A percentile compares a stretch with the other conserved stretches of the same genome.
phyloP scores from a whole-genome alignment of 2,797 vertebrate genomes.

The Phataginus tricuspis region DNA sequence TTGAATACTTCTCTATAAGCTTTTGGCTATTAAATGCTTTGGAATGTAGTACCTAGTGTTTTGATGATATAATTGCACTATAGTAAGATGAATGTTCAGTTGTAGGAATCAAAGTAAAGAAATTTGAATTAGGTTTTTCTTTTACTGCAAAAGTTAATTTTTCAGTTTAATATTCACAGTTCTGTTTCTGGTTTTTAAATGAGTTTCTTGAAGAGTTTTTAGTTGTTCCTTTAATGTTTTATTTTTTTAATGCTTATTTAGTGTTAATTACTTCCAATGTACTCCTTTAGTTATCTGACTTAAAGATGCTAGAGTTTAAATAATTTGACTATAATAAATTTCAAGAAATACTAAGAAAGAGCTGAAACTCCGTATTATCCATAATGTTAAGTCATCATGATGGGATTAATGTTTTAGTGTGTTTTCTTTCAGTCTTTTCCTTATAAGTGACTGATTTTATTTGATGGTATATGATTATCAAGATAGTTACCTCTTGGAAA shows the following conservation, averaged over 20 bases:
- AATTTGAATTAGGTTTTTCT: conserved; percentile 19
- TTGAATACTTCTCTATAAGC: neutral
- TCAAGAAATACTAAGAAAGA: neutral
- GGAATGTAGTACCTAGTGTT: neutral
- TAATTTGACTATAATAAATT: conserved; percentile 5
- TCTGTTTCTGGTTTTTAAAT: conserved; percentile 47
- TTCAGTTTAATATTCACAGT: neutral
- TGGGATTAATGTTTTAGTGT: neutral
- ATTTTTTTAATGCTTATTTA: neutral
- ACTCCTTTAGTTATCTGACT: neutral
- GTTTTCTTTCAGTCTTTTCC: neutral
- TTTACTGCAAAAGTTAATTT: neutral
- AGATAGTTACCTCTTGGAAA: neutral
- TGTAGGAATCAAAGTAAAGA: neutral
- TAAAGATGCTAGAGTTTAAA: neutral
- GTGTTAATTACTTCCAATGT: neutral
- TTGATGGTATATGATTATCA: neutral
- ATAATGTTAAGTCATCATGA: neutral
- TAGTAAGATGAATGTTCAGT: neutral
- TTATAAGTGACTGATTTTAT: neutral
- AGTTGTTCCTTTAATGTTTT: conserved; percentile 31
- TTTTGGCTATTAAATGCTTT: conserved; percentile 51
- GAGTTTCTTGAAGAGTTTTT: conserved; percentile 47
- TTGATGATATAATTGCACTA: neutral
- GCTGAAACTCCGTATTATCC: neutral